Base-by-base conservation (phyloP, 2,113 vertebrate genomes). In the Dipodomys spectabilis region DNA sequence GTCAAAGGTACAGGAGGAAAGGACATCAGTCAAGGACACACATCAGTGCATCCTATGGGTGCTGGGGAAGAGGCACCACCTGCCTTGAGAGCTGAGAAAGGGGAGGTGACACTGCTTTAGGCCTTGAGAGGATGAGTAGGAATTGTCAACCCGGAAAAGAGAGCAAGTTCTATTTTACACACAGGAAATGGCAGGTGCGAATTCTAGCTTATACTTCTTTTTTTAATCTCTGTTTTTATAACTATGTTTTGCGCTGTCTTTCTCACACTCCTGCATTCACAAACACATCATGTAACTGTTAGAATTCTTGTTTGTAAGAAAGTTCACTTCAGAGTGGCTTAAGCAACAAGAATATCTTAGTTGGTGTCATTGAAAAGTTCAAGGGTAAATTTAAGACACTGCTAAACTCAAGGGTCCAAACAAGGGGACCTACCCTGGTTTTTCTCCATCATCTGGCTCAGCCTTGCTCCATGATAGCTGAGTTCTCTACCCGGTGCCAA, bases 241-340 rank as follows among this genome's bases (percentile, higher is more conserved):
- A 25, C 64, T 77, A 67, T 75, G 12, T 85, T 79, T 82, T 39
- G 39, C 39, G 39, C 71, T 62, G 18, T 64, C 32, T 60, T 44
- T 45, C 23, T 78, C 62, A 78, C 9, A 75, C 71, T 5, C 45
- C 69, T 60, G 27, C 65, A 39, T 74, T 94, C 39, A 65, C 25
- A 69, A 89, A 87, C 84, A 83, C 23, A 53, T 3, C 60, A n/a
- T 6, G 22, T 71, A 88, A 88, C 75, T 86, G 28, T 92, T 68
- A 78, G 53, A 79, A 86, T 12, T 91, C 44, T 88, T 80, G 60
- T 79, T 86, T 86, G 39, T 68, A 92, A 88, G 84, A 82, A 92
- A 73, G 81, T 12, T 57, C 64, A 64, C 7, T 32, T 73, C 45
- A 45, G 84, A 80, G 71, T 64, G 4, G 27, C 78, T 93, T 39